Evolutionary conservation across 2,797 vertebrate genomes (phyloP).

Genomic region (Gila robusta): DNA sequence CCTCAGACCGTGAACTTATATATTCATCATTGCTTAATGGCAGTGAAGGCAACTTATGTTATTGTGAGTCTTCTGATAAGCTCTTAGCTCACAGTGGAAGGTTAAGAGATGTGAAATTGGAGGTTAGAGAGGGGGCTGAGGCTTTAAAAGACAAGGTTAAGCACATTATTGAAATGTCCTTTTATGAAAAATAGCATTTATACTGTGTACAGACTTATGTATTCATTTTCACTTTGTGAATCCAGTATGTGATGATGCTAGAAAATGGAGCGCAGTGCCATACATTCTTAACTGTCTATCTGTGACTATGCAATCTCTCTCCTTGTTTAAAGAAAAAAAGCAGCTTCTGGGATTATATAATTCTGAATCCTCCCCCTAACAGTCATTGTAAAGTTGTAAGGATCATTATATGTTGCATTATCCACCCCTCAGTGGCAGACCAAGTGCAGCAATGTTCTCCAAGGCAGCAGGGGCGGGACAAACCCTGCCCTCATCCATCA

Average conservation of each 20-base stretch:
- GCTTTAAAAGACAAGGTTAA: conserved; percentile 45
- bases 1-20: conserved; percentile 10
- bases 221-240: neutral
- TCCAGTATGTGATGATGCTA: neutral
- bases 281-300: neutral
- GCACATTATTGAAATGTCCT: conserved; percentile 33
- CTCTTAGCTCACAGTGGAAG: conserved; percentile 5
- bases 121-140: conserved; percentile 37
- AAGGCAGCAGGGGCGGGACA: neutral
- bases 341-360: neutral
- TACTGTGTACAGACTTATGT: neutral
- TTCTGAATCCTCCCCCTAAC: neutral
- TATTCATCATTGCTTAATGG: conserved; percentile 39
- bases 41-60: conserved; percentile 22
- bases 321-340: neutral
- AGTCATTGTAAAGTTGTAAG: neutral
- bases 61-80: conserved; percentile 33
- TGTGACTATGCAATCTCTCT: neutral
- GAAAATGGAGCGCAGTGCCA: neutral
- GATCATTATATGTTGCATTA: conserved; percentile 12
- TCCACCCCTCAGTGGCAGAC: neutral
- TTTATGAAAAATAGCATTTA: conserved; percentile 36
- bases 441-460: conserved; percentile 12
- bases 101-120: conserved; percentile 46
- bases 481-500: neutral